Evolutionary conservation across 2,888 invertebrate species (phyloP), one percentile per base, ranked within the genome.

Genomic region (Tipula confusa): DNA sequence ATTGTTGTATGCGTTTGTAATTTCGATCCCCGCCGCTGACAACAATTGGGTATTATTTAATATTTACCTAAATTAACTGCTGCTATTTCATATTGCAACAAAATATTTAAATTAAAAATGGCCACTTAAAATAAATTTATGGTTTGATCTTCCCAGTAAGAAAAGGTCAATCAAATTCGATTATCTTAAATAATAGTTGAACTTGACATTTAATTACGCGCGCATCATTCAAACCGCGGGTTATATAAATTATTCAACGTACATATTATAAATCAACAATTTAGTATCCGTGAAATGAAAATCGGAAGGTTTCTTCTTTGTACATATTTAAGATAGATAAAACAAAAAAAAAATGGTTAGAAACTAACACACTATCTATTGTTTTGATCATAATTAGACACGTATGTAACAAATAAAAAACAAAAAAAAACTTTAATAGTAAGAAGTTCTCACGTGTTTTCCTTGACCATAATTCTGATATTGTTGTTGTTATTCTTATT

Each of bases 231-330:
- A 64, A 64, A 64, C n/a, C 64, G 64, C 24, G 64, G 9, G 9
- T 64, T 64, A 64, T 64, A 24, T 64, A 64, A 64, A 64, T 64
- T 64, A 24, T 64, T 13, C 24, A 9, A 64, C 7, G 64, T 3
- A 18, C 11, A 48, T 5, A 7, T 48, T 9, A 48, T 48, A 48
- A 48, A 48, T 48, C 48, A 48, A 48, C 15, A 48, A 18, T 48
- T 48, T 64, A 64, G 64, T 64, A 64, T 64, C 64, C 64, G 64
- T 64, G 24, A 64, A 64, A 64, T 64, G 24, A 64, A 64, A 64
- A 64, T 64, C 64, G 64, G 64, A 64, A 64, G 64, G 64, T 24
- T 64, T 64, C 64, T 64, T 64, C 64, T 64, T 24, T 31, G 9
- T 64, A 33, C 11, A 33, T 33, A 18, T 24, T 64, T 64, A 64